phyloP scores from a whole-genome alignment of 1,140 invertebrate species.

The Drosophila fuyamai region DNA sequence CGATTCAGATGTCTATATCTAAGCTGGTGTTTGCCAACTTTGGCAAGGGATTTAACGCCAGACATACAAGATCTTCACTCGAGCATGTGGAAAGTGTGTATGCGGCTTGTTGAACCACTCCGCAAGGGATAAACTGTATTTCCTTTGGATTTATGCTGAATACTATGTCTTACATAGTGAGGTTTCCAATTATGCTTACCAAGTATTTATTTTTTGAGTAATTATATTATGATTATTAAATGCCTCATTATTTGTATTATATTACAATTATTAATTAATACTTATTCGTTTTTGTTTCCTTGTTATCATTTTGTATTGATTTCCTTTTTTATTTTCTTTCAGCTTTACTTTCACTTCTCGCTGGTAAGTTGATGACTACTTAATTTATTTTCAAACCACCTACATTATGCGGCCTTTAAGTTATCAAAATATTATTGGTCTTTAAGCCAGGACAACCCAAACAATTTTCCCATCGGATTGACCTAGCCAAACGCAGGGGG shows the following conservation, averaged over 20 bases:
- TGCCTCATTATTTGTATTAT: background rate
- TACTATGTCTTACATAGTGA: slow-evolving; percentile 2
- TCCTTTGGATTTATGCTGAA: background rate
- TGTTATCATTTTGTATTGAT: slow-evolving; percentile 12
- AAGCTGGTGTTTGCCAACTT: slow-evolving; percentile 37
- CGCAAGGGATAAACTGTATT: slow-evolving; percentile 10
- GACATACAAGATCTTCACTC: slow-evolving; percentile 30
- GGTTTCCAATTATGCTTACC: slow-evolving; percentile 22
- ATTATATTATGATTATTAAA: background rate
- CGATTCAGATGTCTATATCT: slow-evolving; percentile 47
- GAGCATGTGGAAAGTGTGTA: background rate
- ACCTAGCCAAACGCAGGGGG: slow-evolving; percentile 42
- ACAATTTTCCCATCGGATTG: slow-evolving; percentile 74
- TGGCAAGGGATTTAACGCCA: slow-evolving; percentile 47
- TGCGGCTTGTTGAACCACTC: slow-evolving; percentile 14
- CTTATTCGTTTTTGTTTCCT: background rate
- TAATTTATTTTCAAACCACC: slow-evolving; percentile 27
- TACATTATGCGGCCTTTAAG: slow-evolving; percentile 24
- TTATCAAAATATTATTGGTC: slow-evolving; percentile 69
- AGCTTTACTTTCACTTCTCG: slow-evolving; percentile 65
- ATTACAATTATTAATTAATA: background rate
- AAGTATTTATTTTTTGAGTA: background rate
- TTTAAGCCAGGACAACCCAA: slow-evolving; percentile 61
- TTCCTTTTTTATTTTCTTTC: slow-evolving; percentile 36
- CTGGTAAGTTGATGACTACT: slow-evolving; percentile 56